Evolutionary conservation across 2,888 invertebrate species (phyloP), one percentile per base, ranked within the genome.

Genomic region (Eudasyphora cyanicolor): DNA sequence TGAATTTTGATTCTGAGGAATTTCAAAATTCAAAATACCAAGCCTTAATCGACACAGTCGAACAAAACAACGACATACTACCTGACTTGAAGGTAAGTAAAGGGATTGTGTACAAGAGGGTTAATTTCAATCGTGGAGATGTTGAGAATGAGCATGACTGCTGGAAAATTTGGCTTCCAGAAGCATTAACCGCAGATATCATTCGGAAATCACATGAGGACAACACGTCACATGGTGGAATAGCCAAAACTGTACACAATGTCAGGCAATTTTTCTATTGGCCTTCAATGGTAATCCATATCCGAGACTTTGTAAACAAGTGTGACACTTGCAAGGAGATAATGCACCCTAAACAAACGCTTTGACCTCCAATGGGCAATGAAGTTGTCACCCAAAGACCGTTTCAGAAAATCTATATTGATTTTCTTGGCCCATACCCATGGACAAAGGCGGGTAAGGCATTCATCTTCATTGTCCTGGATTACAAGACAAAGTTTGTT

Each of bases 101-200:
- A 73, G 32, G 35, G 2, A 27, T 57, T 8, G 57, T 57, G 1
- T 73, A 57, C 7, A 73, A 73, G 8, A 54, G 12, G n/a, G 32
- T 29, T 7, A 35, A 38, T 8, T 73, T 73, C 14, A 42, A 57
- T 21, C 2, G 29, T 5, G 45, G 35, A 1, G 60, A 27, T 14
- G 17, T 24, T 10, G 51, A 51, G 4, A n/a, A 17, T n/a, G 76
- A 76, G 32, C 19, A 67, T 5, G 24, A 51, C 1, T 54, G 17
- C 5, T 76, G 76, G 76, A 62, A 49, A 35, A 67, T 67, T 10
- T 76, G 76, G 76, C 1, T 64, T 19, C 76, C 76, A 14, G 24
- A 6, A 19, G n/a, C n/a, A n/a, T 14, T 76, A 17, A 51, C 21
- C 2, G 24, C 2, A 0, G 19, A 60, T 1, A 6, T 74, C 10